Percentiles rank a stretch among this genome's conserved stretches.
Evolutionary conservation across 2,113 vertebrate genomes (phyloP).

Genomic region (Apeltes quadracus): DNA sequence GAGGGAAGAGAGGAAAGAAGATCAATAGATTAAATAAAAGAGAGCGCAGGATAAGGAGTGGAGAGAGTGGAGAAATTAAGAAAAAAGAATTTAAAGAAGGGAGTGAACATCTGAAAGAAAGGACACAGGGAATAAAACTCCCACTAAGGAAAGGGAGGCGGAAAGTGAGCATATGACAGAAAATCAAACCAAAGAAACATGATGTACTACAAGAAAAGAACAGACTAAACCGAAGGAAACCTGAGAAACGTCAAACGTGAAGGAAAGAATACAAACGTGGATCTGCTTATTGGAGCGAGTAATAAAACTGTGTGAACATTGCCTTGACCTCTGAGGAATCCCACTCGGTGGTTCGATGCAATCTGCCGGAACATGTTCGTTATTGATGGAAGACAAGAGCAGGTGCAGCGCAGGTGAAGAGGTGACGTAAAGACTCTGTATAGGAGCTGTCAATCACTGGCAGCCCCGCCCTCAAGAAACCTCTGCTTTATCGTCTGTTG

Average conservation of each 20-base stretch:
- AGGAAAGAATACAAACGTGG: background rate
- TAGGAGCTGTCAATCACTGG: no score
- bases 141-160: background rate
- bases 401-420: background rate
- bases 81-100: background rate
- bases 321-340: conserved; percentile 14
- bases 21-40: background rate
- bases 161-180: background rate
- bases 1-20: background rate
- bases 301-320: background rate
- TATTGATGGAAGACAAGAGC: background rate
- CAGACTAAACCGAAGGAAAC: background rate
- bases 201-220: background rate
- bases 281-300: background rate
- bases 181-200: background rate
- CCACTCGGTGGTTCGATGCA: conserved; percentile 3
- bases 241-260: background rate
- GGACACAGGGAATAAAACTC: background rate
- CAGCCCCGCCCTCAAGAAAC: no score
- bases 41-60: background rate
- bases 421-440: background rate
- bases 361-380: background rate
- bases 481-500: no score
- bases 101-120: background rate
- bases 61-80: background rate